Evolutionary conservation across 2,888 invertebrate genomes (phyloP).

Genomic region (Heliothis peltigera): DNA sequence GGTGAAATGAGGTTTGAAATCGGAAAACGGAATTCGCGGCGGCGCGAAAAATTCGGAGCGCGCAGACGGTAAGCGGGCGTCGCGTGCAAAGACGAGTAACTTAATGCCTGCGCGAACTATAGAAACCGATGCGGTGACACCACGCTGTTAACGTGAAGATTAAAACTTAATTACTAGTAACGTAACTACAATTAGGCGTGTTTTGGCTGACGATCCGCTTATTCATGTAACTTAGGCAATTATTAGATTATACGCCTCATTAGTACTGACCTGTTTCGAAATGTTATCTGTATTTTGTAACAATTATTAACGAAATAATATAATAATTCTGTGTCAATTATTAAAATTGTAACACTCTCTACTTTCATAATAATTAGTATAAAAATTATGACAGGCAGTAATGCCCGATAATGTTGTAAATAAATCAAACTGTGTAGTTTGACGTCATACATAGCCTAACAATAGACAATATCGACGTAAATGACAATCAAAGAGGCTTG

Average conservation of each 20-base stretch:
- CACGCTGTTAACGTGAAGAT: constrained; percentile 60
- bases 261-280: constrained; percentile 28
- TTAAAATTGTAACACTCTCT: constrained; percentile 5
- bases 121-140: constrained; percentile 74
- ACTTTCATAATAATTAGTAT: background rate
- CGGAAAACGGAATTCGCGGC: constrained; percentile 73
- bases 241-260: constrained; percentile 52
- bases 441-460: constrained; percentile 58
- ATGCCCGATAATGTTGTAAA: constrained; percentile 24
- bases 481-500: constrained; percentile 31
- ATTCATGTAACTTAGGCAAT: constrained; percentile 46
- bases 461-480: constrained; percentile 59
- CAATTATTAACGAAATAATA: constrained; percentile 6
- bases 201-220: constrained; percentile 55
- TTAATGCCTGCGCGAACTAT: constrained; percentile 80
- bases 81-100: constrained; percentile 80
- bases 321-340: constrained; percentile 3
- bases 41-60: constrained; percentile 80
- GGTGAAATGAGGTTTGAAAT: constrained; percentile 59
- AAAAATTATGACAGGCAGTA: constrained; percentile 18
- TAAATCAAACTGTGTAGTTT: constrained; percentile 43
- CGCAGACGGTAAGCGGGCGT: constrained; percentile 80
- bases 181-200: constrained; percentile 53
- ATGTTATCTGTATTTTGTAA: constrained; percentile 23
- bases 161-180: constrained; percentile 54